phyloP scores from a whole-genome alignment of 2,797 vertebrate genomes.

The Stomatorhinus walkeri region DNA sequence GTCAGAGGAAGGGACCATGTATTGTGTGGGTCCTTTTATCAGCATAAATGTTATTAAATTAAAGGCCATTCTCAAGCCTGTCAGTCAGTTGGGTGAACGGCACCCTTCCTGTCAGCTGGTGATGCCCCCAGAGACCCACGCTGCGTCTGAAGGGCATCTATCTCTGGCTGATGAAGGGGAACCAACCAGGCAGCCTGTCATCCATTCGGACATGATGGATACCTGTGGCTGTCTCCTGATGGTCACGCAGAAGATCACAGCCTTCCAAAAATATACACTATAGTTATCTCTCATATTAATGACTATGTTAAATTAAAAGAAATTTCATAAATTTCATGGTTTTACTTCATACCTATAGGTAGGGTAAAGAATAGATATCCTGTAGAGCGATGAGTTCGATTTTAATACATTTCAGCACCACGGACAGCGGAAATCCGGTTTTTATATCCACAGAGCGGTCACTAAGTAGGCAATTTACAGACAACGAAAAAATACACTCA shows the following conservation, averaged over 20 bases:
- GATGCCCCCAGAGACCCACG: conserved; percentile 19
- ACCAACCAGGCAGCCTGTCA: background rate
- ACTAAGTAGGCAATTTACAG: background rate
- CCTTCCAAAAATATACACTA: background rate
- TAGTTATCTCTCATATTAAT: background rate
- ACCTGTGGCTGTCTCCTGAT: background rate
- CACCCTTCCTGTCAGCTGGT: background rate
- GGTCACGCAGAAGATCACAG: background rate
- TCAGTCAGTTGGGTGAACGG: background rate
- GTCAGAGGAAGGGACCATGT: background rate
- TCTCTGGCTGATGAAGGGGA: conserved; percentile 10
- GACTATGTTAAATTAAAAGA: background rate
- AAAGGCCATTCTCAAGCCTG: background rate
- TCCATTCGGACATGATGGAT: background rate
- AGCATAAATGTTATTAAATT: conserved; percentile 11
- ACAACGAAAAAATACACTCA: background rate
- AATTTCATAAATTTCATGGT: background rate
- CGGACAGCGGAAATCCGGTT: conserved; percentile 3
- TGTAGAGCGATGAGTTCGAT: background rate
- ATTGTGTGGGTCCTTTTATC: background rate
- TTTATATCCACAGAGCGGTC: background rate
- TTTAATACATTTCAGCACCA: background rate
- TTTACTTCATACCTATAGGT: background rate
- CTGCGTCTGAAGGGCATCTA: conserved; percentile 27
- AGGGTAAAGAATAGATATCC: background rate